Conservation (phyloP, 53 echinoderm and acorn worm species). For the Holothuria scabra region DNA sequence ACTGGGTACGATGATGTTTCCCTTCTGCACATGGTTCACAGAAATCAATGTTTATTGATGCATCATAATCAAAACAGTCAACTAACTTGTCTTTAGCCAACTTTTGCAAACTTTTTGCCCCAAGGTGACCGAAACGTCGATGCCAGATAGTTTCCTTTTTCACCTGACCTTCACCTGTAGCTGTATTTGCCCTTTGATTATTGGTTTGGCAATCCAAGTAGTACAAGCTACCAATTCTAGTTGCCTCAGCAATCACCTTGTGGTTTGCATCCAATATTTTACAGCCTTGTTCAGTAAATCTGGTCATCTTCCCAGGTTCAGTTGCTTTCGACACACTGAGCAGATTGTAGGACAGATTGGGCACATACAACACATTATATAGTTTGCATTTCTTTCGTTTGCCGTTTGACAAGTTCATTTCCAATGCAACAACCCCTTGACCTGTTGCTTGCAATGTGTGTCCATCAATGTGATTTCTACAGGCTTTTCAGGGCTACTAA, state of each 20-base stretch:
- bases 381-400: too few species aligned
- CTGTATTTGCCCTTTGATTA: neutral
- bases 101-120: neutral
- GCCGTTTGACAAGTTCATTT: too few species aligned
- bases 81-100: constrained; percentile 21
- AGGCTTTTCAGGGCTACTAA: too few species aligned
- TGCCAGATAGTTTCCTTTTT: constrained; percentile 5
- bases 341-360: too few species aligned
- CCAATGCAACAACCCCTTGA: too few species aligned
- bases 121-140: too few species aligned
- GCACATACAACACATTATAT: too few species aligned
- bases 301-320: constrained; percentile 10
- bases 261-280: neutral
- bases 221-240: too few species aligned
- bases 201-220: constrained; percentile 1
- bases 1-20: neutral
- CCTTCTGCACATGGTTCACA: constrained; percentile 3
- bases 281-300: neutral
- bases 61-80: constrained; percentile 9
- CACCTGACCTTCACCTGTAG: neutral
- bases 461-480: too few species aligned
- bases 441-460: too few species aligned
- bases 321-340: constrained; percentile 29
- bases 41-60: constrained; percentile 34
- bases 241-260: constrained; percentile 4